Conservation (phyloP, 2,113 vertebrate genomes). For the Erinaceus europaeus region DNA sequence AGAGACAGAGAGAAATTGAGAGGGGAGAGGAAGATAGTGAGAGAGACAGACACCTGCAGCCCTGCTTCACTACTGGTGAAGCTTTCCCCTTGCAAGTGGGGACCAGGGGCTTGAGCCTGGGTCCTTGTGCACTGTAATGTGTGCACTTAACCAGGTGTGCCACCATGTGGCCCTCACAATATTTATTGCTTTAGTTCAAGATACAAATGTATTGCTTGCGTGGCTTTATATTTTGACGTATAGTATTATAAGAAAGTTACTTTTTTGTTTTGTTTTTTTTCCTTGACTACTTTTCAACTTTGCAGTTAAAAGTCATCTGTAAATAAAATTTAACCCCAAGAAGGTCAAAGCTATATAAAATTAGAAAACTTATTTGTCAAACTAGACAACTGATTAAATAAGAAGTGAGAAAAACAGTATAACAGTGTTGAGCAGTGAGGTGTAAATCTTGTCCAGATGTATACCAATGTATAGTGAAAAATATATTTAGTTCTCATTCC, state of each 20-base stretch:
- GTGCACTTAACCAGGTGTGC: no score
- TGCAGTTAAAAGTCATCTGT: constrained; percentile 77
- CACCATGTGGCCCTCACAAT: no score
- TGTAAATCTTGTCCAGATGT: constrained; percentile 82
- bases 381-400: constrained; percentile 81
- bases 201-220: constrained; percentile 35
- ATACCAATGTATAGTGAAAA: constrained; percentile 56
- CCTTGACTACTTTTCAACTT: constrained; percentile 47
- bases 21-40: no score
- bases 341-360: constrained; percentile 80
- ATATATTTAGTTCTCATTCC: constrained; percentile 65
- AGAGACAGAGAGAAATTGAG: no score
- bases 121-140: no score
- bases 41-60: no score
- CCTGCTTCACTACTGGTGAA: no score
- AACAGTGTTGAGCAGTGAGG: constrained; percentile 77
- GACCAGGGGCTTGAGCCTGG: no score
- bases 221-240: constrained; percentile 53
- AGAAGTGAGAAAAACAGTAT: constrained; percentile 85
- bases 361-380: constrained; percentile 82
- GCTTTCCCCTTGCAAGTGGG: no score
- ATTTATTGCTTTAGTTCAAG: constrained; percentile 57
- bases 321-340: constrained; percentile 77
- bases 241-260: constrained; percentile 64
- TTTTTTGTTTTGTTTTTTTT: constrained; percentile 61